Evolutionary conservation across 2,888 invertebrate species (phyloP).

Genomic region (Gari tellinella): DNA sequence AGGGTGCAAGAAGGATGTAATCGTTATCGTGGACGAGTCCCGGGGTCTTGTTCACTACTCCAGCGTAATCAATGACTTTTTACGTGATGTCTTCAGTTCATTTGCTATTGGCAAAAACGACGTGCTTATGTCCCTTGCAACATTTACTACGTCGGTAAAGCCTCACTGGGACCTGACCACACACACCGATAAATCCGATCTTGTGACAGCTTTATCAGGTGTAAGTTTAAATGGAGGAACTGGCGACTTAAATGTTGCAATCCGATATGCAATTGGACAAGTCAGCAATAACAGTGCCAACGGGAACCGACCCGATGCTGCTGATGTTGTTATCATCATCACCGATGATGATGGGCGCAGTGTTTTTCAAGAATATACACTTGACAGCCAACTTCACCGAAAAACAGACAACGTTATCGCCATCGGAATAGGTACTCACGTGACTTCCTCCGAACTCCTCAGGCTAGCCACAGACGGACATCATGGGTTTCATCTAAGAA

Average conservation of each 20-base stretch:
- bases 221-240: conserved; percentile 13
- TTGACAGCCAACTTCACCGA: conserved; percentile 1
- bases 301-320: conserved; percentile 12
- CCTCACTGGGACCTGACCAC: conserved; percentile 13
- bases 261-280: conserved; percentile 7
- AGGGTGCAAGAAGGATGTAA: conserved; percentile 24
- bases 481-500: conserved; percentile 11
- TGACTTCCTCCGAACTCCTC: neutral
- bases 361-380: neutral
- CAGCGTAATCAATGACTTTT: neutral
- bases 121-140: conserved; percentile 26
- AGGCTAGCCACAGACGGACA: conserved; percentile 8
- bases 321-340: conserved; percentile 16
- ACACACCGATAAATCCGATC: neutral
- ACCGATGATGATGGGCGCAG: conserved; percentile 6
- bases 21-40: conserved; percentile 28
- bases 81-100: neutral
- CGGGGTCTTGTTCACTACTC: neutral
- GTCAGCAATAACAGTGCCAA: neutral
- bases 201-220: conserved; percentile 3
- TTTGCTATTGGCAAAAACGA: conserved; percentile 1
- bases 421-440: conserved; percentile 7
- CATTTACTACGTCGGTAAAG: neutral
- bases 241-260: conserved; percentile 7
- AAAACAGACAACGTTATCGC: conserved; percentile 10